phyloP scores from a whole-genome alignment of 2,113 vertebrate species.

The Desmodus rotundus region DNA sequence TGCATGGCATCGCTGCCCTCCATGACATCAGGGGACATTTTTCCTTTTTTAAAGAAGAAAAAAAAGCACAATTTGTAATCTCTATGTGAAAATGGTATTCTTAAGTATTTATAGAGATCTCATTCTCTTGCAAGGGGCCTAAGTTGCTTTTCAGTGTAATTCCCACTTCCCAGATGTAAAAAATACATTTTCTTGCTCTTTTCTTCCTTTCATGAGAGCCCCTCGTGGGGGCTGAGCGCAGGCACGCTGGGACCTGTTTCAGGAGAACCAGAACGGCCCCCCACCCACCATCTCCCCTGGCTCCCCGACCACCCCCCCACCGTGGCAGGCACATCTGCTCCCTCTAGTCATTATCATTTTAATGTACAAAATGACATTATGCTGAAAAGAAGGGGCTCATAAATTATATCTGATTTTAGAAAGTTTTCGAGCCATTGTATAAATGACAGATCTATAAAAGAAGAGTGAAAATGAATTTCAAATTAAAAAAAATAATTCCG shows the following conservation, averaged over 20 bases:
- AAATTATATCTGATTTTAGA: slow-evolving; percentile 85
- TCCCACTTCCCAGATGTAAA: not conserved
- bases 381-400: slow-evolving; percentile 83
- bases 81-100: too few relatives aligned
- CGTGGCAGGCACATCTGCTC: slow-evolving; percentile 72
- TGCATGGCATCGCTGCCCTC: not conserved
- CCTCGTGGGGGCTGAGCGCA: slow-evolving; percentile 56
- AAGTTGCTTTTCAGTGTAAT: not conserved
- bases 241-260: slow-evolving; percentile 60
- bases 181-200: not conserved
- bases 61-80: not conserved
- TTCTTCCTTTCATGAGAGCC: not conserved
- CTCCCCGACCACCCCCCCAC: slow-evolving; percentile 32
- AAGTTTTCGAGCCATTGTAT: slow-evolving; percentile 85
- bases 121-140: not conserved
- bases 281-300: slow-evolving; percentile 49
- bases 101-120: not conserved
- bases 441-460: slow-evolving; percentile 87
- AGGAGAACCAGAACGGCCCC: slow-evolving; percentile 69
- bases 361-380: slow-evolving; percentile 82
- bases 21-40: not conserved
- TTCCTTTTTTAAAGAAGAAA: not conserved
- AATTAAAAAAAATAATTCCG: slow-evolving; percentile 79
- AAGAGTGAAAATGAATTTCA: slow-evolving; percentile 83
- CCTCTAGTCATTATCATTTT: slow-evolving; percentile 80